phyloP scores from a whole-genome alignment of 2,113 vertebrate genomes.

The Hydropotes inermis region DNA sequence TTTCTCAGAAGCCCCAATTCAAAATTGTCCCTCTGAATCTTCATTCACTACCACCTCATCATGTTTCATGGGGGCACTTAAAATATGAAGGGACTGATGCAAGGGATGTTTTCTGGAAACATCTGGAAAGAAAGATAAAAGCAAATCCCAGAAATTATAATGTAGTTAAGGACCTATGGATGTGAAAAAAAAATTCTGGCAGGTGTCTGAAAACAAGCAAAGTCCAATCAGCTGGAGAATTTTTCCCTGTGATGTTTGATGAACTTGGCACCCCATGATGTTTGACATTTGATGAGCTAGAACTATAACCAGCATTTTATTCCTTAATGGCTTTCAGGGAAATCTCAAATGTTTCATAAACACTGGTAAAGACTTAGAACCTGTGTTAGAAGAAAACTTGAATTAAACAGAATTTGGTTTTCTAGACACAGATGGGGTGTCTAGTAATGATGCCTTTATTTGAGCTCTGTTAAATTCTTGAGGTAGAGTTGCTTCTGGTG shows the following conservation, averaged over 20 bases:
- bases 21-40: not conserved
- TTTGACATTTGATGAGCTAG: not conserved
- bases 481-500: not conserved
- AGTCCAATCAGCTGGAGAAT: conserved; percentile 32
- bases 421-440: not conserved
- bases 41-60: not conserved
- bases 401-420: conserved; percentile 7
- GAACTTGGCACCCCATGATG: not conserved
- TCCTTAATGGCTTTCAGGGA: conserved; percentile 16
- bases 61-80: not conserved
- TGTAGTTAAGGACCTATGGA: not conserved
- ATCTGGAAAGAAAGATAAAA: not conserved
- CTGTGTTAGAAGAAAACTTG: conserved; percentile 35
- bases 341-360: conserved; percentile 51
- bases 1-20: not conserved
- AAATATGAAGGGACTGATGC: not conserved
- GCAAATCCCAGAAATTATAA: not conserved
- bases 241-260: conserved; percentile 32
- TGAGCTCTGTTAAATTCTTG: not conserved
- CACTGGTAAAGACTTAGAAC: not conserved
- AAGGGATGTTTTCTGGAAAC: not conserved
- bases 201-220: conserved; percentile 26
- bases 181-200: not conserved
- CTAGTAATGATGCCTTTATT: not conserved
- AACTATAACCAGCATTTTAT: not conserved